Conservation (phyloP, 2,113 vertebrate genomes). For the Petroica traversi region DNA sequence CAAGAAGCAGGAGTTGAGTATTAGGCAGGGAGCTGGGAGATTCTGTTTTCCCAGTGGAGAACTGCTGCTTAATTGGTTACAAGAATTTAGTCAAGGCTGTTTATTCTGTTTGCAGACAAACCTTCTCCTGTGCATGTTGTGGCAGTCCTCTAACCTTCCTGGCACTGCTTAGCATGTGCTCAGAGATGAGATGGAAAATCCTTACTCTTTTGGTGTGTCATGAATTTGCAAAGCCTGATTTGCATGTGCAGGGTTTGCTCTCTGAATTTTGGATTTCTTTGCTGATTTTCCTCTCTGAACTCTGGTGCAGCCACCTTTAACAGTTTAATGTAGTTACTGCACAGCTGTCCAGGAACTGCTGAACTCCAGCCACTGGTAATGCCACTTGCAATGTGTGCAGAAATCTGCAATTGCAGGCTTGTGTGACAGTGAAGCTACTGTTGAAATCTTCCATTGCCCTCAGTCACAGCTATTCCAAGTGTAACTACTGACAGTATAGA, state of each 20-base stretch:
- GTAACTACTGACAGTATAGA: background rate
- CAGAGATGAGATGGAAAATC: background rate
- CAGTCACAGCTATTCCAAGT: background rate
- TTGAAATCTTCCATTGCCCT: background rate
- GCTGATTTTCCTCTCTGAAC: background rate
- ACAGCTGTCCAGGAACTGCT: background rate
- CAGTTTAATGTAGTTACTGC: background rate
- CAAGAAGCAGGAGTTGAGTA: background rate
- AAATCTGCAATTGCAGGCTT: background rate
- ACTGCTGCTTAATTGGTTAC: constrained; percentile 2
- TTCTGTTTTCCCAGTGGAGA: background rate
- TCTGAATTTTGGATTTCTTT: background rate
- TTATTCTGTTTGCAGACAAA: background rate
- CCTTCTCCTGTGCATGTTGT: background rate
- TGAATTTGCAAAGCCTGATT: background rate
- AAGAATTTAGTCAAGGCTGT: background rate
- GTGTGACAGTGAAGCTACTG: background rate
- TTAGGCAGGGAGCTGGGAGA: background rate
- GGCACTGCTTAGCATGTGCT: accelerated
- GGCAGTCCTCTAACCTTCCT: background rate
- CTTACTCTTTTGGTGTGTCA: background rate
- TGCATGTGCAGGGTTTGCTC: background rate
- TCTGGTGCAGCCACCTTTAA: background rate
- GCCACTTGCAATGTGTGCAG: background rate
- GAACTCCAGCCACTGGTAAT: background rate